phyloP scores from a whole-genome alignment of 1,140 invertebrate genomes.

The Homarus americanus region DNA sequence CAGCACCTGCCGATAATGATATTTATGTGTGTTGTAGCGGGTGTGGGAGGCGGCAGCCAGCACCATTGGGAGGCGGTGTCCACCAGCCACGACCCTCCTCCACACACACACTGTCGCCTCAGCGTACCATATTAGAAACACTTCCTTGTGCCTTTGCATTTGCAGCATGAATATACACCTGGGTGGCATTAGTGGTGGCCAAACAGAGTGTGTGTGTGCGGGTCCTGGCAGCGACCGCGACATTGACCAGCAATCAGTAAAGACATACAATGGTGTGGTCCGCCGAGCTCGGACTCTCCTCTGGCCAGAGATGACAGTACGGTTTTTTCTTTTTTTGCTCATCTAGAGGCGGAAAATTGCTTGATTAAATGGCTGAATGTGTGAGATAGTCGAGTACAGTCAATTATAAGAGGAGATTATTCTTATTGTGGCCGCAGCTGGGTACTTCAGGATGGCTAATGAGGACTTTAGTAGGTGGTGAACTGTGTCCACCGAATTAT shows the following conservation, averaged over 20 bases:
- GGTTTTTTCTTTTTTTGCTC: neutral
- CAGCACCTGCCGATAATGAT: constrained; percentile 1
- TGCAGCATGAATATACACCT: no score
- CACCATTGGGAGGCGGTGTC: no score
- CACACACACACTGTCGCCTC: no score
- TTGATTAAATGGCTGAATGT: neutral
- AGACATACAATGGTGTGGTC: neutral
- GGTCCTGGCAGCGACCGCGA: neutral
- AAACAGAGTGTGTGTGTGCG: no score
- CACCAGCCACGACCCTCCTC: no score
- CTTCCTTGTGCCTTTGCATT: no score
- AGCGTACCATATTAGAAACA: no score
- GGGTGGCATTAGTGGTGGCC: no score
- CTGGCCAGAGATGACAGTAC: neutral
- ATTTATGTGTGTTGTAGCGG: neutral
- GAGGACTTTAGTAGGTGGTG: no score
- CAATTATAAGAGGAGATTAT: neutral
- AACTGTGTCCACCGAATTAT: no score
- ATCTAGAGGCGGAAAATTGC: neutral
- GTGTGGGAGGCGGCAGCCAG: neutral
- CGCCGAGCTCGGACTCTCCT: neutral
- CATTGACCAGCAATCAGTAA: neutral
- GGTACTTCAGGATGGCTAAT: no score
- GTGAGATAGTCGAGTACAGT: neutral
- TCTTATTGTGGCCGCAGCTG: neutral